phyloP scores from a whole-genome alignment of 1,140 invertebrate species.

The Drosophila athabasca region DNA sequence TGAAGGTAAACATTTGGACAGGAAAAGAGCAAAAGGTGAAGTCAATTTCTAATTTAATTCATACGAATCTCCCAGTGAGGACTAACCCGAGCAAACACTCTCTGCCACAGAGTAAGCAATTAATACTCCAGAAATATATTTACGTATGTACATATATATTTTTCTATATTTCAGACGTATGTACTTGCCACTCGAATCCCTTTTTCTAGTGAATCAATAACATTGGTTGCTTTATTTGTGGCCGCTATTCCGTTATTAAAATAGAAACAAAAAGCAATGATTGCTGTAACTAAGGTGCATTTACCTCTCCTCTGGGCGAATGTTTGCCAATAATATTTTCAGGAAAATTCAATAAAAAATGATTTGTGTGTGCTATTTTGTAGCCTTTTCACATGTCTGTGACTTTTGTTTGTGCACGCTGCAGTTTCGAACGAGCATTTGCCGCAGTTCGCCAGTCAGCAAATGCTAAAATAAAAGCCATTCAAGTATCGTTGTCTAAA shows the following conservation, averaged over 20 bases:
- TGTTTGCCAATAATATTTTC: conserved; percentile 78
- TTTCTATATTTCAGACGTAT: too few species aligned
- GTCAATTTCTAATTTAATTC: conserved; percentile 44
- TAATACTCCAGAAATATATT: too few species aligned
- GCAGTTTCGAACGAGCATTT: conserved; percentile 51
- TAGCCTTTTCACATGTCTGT: conserved; percentile 48
- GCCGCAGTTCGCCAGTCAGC: conserved; percentile 57
- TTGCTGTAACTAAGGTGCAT: conserved; percentile 52
- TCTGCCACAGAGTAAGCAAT: too few species aligned
- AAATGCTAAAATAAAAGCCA: conserved; percentile 73
- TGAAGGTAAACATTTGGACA: conserved; percentile 73
- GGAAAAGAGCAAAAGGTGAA: conserved; percentile 65
- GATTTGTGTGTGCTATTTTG: conserved; percentile 72
- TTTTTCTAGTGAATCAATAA: too few species aligned
- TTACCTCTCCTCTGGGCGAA: conserved; percentile 56
- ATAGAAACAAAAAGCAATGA: conserved; percentile 28
- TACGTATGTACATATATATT: too few species aligned
- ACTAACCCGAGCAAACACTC: conserved; percentile 5
- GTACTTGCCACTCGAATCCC: conserved; percentile 18
- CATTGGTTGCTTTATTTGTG: not conserved
- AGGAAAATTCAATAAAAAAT: conserved; percentile 82
- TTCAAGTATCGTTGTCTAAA: conserved; percentile 59
- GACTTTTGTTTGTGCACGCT: conserved; percentile 46
- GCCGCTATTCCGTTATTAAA: too few species aligned
- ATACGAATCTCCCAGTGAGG: conserved; percentile 17